Base-by-base conservation (phyloP, 92 coral and sea anemone genomes). In the Virgularia gustaviana region DNA sequence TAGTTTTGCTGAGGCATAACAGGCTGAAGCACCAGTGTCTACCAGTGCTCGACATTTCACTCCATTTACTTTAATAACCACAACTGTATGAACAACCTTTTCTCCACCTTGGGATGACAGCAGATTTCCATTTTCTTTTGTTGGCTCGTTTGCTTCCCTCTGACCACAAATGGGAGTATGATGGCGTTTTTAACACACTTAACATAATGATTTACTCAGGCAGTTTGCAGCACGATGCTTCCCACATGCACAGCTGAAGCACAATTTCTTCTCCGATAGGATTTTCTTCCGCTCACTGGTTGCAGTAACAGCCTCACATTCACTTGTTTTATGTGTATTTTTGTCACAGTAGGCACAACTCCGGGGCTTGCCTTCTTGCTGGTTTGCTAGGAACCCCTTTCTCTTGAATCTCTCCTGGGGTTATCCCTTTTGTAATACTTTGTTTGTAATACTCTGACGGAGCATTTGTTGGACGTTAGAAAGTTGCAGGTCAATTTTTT, bases 231-330 rank as follows among this genome's bases (percentile, higher is more conserved):
- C 54, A 4, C 72, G 56, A 41, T 65, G 72, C 12, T 15, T 38
- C 16, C 72, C 56, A 41, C 43, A n/a, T 11, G 72, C 55, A 38
- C 54, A 65, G 36, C 43, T 65, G 54, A 65, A 65, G 30, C 72
- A 65, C 2, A 65, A 30, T 39, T 30, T 9, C 56, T 65, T 65
- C 23, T 73, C 6, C 36, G 49, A 25, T 54, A 73, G 34, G 5
- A 73, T 76, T 31, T 76, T 49, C 57, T 63, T 76, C 36, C 81
- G 37, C 30, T 63, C 81, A 18, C 10, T 24, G 10, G 55, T 12
- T 2, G 73, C 9, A 12, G 73, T 16, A 33, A 76, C 75, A 22
- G 62, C 51, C 13, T 31, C 16, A 38, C 81, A 63, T 13, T 61
- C 73, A 36, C 20, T 37, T n/a, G 61, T 24, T 20, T 51, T 61